Percentiles rank a stretch among this genome's conserved stretches.
Evolutionary conservation across 2,797 vertebrate species (phyloP).

Genomic region (Sciurus vulgaris): DNA sequence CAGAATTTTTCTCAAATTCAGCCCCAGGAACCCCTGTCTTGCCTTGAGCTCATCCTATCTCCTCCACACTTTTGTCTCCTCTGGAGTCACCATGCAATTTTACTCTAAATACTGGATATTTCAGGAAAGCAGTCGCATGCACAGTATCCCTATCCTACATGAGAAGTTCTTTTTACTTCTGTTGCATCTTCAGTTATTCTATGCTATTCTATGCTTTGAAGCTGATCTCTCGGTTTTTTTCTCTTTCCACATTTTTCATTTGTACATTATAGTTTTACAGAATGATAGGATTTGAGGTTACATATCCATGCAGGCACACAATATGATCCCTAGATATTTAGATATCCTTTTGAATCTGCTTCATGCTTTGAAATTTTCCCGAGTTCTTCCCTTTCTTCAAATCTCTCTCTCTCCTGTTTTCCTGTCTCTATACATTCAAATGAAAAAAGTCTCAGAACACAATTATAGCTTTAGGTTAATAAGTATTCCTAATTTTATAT

Average conservation of each 20-base stretch:
- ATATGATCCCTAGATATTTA: background rate
- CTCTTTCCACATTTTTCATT: too few relatives aligned
- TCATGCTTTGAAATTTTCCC: background rate
- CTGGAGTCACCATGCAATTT: background rate
- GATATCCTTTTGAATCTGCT: background rate
- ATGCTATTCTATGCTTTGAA: background rate
- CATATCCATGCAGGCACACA: too few relatives aligned
- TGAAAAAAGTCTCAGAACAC: background rate
- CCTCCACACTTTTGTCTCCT: background rate
- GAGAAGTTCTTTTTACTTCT: background rate
- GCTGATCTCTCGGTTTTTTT: too few relatives aligned
- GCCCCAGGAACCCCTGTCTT: background rate
- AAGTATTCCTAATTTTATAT: background rate
- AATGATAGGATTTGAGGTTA: too few relatives aligned
- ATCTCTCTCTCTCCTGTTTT: background rate
- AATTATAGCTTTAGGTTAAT: background rate
- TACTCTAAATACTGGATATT: background rate
- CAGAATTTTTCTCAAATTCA: background rate
- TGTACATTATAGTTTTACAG: too few relatives aligned
- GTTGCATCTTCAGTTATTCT: background rate
- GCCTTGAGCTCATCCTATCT: background rate
- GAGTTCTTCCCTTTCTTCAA: background rate
- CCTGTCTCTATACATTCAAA: background rate
- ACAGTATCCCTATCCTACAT: accelerated
- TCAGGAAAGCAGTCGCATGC: background rate